These are phyloP conservation scores for Agraylea sexmaculata DNA, from an alignment of 1,140 invertebrate genomes.

Conservation along the genomic window DNA sequence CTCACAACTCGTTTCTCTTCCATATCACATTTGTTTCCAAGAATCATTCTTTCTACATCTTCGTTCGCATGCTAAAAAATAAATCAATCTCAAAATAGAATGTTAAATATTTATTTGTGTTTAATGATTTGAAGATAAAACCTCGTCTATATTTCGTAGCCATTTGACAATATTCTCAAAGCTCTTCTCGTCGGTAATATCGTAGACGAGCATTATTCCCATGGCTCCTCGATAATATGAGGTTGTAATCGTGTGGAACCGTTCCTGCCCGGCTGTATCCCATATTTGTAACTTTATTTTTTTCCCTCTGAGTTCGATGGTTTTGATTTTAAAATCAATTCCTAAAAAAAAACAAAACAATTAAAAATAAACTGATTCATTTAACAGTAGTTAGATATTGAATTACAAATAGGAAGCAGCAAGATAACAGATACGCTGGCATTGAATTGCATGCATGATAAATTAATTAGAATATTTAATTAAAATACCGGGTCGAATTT, in stretches of 20 bases:
- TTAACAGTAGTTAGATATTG: too few relatives aligned
- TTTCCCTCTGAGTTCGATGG: slow-evolving; percentile 94
- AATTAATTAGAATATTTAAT: too few relatives aligned
- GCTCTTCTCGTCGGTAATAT: slow-evolving; percentile 95
- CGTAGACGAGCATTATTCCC: slow-evolving; percentile 99
- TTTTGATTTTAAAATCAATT: slow-evolving; percentile 98
- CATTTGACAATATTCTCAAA: slow-evolving; percentile 99
- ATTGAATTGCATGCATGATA: too few relatives aligned
- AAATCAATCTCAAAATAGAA: neutral
- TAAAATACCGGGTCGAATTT: too few relatives aligned
- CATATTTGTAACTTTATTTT: slow-evolving; percentile 98
- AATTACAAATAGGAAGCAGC: too few relatives aligned
- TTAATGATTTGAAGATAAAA: slow-evolving; percentile 19
- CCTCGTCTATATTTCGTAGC: slow-evolving; percentile 97
- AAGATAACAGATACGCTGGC: too few relatives aligned
- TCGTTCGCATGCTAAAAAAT: slow-evolving; percentile 60
- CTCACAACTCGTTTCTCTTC: slow-evolving; percentile 80
- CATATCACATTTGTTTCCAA: slow-evolving; percentile 92
- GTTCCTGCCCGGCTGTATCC: slow-evolving; percentile 93
- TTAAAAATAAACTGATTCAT: too few relatives aligned
- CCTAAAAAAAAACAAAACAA: slow-evolving; percentile 52
- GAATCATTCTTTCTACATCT: slow-evolving; percentile 90
- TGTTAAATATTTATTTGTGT: too few relatives aligned
- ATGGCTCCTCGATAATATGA: slow-evolving; percentile 97
- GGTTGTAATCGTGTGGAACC: slow-evolving; percentile 96